Evolutionary conservation across 2,888 invertebrate species (phyloP).

Genomic region (Nycteola revayana): DNA sequence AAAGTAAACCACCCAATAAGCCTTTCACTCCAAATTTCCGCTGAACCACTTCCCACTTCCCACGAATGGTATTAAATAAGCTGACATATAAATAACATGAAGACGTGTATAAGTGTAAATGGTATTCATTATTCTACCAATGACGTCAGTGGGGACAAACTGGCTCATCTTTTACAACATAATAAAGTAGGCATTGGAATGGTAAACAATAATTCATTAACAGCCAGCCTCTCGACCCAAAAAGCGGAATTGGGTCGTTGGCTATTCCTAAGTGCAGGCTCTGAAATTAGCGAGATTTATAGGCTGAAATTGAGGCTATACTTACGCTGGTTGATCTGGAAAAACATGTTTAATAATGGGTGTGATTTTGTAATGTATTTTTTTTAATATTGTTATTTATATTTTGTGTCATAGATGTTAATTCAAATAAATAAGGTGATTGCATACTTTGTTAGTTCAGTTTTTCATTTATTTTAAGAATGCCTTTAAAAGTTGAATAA

Average conservation of each 20-base stretch:
- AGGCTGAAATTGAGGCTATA: slow-evolving; percentile 10
- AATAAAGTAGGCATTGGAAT: slow-evolving; percentile 56
- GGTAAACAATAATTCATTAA: slow-evolving; percentile 69
- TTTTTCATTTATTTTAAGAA: too few relatives aligned
- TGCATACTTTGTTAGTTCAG: too few relatives aligned
- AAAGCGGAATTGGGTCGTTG: slow-evolving; percentile 55
- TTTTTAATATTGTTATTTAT: too few relatives aligned
- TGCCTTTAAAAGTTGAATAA: too few relatives aligned
- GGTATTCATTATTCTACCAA: slow-evolving; percentile 1
- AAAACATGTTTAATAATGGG: slow-evolving; percentile 14
- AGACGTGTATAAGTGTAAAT: slow-evolving; percentile 11
- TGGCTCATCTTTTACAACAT: slow-evolving; percentile 45
- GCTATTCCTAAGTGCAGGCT: slow-evolving; percentile 34
- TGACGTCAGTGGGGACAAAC: slow-evolving; percentile 33
- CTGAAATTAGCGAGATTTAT: slow-evolving; percentile 40
- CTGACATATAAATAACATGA: slow-evolving; percentile 1
- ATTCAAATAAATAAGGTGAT: too few relatives aligned
- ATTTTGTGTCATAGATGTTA: too few relatives aligned
- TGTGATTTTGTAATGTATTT: too few relatives aligned
- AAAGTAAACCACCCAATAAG: too few relatives aligned
- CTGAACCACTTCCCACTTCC: too few relatives aligned
- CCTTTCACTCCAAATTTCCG: too few relatives aligned
- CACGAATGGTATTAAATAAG: too few relatives aligned
- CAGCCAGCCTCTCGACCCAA: slow-evolving; percentile 56
- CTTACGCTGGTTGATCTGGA: slow-evolving; percentile 5